Evolutionary conservation across 2,113 vertebrate genomes (phyloP), one percentile per base, ranked within the genome.

Genomic region (Lipophrys pholis): DNA sequence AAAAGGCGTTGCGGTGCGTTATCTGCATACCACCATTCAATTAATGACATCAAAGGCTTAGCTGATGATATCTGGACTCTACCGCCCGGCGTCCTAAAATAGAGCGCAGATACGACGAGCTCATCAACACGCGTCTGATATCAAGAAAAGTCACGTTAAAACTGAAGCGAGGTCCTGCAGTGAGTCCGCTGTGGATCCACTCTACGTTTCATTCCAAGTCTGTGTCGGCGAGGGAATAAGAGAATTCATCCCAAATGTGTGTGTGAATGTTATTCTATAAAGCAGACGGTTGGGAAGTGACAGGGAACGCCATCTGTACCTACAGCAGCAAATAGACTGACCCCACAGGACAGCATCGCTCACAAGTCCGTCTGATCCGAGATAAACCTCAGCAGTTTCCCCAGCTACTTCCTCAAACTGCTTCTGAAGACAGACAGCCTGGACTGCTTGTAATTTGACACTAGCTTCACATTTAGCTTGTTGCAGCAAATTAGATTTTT

Each of bases 31-130:
- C 11, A 36, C 51, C 55, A 69, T 36, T 65, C 64, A 76, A 78
- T 71, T 80, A 80, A 71, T 55, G 49, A 64, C 62, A 80, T 80
- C 84, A 76, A 80, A 81, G 80, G 39, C 63, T 77, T 14, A 64
- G 49, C 54, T 51, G 73, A 85, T 75, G 41, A 2, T 61, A 84
- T 80, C 78, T 48, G 46, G 39, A 56, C 69, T 8, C 30, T 69
- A 21, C 73, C 73, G 53, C 56, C 36, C 48, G 36, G 36, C 40
- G 41, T 71, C 74, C 77, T 57, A 75, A 83, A 75, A 78, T 70
- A 74, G 61, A 7, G n/a, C 42, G n/a, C n/a, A n/a, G n/a, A n/a
- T n/a, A n/a, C n/a, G n/a, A n/a, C n/a, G n/a, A n/a, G n/a, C 36
- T 69, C 61, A 69, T 69, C 35, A 36, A 42, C 16, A 61, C 64